phyloP scores from a whole-genome alignment of 2,113 vertebrate species.

The Struthio camelus region DNA sequence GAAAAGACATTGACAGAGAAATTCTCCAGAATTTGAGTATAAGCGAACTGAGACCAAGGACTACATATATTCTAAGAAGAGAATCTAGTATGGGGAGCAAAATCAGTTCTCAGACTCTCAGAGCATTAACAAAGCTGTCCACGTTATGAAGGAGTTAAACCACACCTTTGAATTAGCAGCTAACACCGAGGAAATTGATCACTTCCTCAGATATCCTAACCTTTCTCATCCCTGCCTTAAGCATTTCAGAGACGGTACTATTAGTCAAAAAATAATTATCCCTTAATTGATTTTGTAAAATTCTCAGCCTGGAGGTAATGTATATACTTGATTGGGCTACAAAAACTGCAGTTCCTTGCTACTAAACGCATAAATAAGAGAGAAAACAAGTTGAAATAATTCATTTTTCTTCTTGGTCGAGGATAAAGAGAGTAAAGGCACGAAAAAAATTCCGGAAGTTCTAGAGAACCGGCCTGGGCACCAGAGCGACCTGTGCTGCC shows the following conservation, averaged over 20 bases:
- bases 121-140: background rate
- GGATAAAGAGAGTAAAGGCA: background rate
- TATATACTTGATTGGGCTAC: background rate
- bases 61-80: background rate
- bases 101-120: background rate
- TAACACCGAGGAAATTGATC: constrained; percentile 14
- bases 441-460: background rate
- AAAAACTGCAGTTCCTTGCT: background rate
- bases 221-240: background rate
- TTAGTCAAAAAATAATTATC: constrained; percentile 43
- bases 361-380: background rate
- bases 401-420: background rate
- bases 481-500: background rate
- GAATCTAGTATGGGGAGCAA: background rate
- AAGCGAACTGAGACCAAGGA: fast-evolving
- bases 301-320: constrained; percentile 3
- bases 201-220: constrained; percentile 1
- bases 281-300: constrained; percentile 31
- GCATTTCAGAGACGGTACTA: background rate
- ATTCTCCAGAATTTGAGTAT: background rate
- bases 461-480: background rate
- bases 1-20: background rate
- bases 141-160: background rate
- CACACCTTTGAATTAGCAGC: background rate
- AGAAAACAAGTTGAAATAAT: background rate